Conservation (phyloP, 2,797 vertebrate species). For the Echiichthys vipera region DNA sequence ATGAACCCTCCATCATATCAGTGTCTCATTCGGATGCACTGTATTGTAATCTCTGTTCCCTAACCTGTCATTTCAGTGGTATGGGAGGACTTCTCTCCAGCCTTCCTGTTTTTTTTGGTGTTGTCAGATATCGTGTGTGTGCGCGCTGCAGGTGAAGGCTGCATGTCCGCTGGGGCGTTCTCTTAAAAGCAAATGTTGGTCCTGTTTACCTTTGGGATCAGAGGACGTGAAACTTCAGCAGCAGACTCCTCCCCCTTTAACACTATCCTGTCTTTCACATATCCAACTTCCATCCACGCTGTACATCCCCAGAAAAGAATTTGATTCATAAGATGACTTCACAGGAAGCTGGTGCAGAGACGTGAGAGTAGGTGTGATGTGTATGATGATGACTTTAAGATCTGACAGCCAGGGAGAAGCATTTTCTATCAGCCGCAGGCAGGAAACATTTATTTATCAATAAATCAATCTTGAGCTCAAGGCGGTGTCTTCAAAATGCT, state of each 20-base stretch:
- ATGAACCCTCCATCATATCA: background rate
- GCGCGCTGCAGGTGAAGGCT: background rate
- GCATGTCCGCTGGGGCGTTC: background rate
- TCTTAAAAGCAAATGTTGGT: background rate
- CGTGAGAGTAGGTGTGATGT: background rate
- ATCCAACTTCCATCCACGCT: too few species aligned
- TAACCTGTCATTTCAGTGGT: conserved; percentile 24
- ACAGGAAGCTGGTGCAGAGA: background rate
- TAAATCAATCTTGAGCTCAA: background rate
- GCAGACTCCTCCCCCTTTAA: background rate
- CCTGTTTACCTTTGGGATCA: background rate
- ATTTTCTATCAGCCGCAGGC: background rate
- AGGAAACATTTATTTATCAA: background rate
- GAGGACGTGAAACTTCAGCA: background rate
- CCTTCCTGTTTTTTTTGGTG: background rate
- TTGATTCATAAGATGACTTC: background rate
- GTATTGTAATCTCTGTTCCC: background rate
- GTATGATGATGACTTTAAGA: too few species aligned
- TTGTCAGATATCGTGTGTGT: background rate
- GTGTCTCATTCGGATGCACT: background rate
- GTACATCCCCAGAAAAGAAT: too few species aligned
- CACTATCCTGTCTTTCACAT: background rate
- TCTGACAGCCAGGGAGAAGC: background rate
- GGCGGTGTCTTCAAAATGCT: background rate
- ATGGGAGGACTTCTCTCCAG: conserved; percentile 16